A percentile compares a stretch with the other conserved stretches of the same genome.
Evolutionary conservation across 2,113 vertebrate genomes (phyloP).

Genomic region (Cavia porcellus): DNA sequence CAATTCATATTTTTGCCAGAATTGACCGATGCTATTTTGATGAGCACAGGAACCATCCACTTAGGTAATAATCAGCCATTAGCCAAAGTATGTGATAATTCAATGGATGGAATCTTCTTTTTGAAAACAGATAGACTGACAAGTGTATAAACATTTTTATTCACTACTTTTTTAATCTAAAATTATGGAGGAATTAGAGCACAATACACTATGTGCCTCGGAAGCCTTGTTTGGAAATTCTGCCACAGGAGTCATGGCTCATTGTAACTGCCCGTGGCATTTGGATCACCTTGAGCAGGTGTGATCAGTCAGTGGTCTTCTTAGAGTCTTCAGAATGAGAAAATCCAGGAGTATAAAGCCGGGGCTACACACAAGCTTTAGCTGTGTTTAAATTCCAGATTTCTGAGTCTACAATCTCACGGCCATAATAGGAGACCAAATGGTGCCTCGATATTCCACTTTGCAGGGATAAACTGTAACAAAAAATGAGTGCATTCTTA

Average conservation of each 20-base stretch:
- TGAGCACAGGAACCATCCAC: not conserved
- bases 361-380: not conserved
- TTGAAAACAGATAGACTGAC: not conserved
- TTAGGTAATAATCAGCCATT: not conserved
- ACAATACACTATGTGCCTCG: not conserved
- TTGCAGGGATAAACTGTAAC: not conserved
- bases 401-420: not conserved
- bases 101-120: not conserved
- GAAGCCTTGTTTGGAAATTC: not conserved
- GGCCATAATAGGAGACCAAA: not conserved
- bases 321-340: not conserved
- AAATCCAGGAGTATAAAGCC: not conserved
- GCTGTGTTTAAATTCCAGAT: not conserved
- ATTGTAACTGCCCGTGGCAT: not conserved
- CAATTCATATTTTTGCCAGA: not conserved
- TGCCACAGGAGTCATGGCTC: not conserved
- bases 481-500: not conserved
- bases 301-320: not conserved
- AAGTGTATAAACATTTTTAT: not conserved
- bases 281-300: not conserved
- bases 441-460: not conserved
- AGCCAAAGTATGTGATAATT: not conserved
- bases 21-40: slow-evolving; percentile 25
- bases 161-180: not conserved
- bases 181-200: not conserved